Conservation (phyloP, 35 echinoderm and acorn worm genomes). For the Lytechinus variegatus region DNA sequence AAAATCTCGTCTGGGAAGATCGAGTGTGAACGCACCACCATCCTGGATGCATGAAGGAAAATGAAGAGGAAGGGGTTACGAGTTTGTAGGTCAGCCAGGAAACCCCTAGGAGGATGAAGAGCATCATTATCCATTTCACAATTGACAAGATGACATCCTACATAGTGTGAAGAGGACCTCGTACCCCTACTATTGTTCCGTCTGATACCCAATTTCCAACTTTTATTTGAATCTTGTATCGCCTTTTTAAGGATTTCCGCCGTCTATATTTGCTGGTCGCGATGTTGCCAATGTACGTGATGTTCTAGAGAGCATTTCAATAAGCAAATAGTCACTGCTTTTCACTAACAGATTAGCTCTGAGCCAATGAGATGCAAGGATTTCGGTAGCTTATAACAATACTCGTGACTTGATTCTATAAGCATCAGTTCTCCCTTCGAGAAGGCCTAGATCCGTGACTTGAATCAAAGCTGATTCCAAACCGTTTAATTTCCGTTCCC, state of each 20-base stretch:
- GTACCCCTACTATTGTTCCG: too few species aligned
- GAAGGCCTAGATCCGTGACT: background rate
- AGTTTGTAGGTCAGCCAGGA: conserved; percentile 5
- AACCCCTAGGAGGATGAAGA: background rate
- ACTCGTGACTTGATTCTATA: too few species aligned
- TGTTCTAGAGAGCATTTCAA: too few species aligned
- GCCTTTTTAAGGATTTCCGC: background rate
- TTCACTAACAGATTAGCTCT: too few species aligned
- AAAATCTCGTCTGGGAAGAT: background rate
- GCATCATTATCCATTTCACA: background rate
- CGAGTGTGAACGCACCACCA: background rate
- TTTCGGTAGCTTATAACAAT: too few species aligned
- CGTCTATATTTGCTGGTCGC: background rate
- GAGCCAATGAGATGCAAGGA: too few species aligned
- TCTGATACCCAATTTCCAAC: background rate
- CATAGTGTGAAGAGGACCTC: background rate
- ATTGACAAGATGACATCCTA: background rate
- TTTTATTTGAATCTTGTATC: background rate
- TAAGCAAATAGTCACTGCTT: too few species aligned
- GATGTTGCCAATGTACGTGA: background rate
- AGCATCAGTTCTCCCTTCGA: too few species aligned
- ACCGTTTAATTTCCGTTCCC: too few species aligned
- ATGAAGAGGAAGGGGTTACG: background rate
- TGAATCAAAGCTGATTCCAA: background rate
- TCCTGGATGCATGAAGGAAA: background rate